A percentile compares a stretch with the other conserved stretches of the same genome.
These are phyloP conservation scores for Eremophila alpestris DNA, from an alignment of 2,797 vertebrate species.

Conservation along the genomic window DNA sequence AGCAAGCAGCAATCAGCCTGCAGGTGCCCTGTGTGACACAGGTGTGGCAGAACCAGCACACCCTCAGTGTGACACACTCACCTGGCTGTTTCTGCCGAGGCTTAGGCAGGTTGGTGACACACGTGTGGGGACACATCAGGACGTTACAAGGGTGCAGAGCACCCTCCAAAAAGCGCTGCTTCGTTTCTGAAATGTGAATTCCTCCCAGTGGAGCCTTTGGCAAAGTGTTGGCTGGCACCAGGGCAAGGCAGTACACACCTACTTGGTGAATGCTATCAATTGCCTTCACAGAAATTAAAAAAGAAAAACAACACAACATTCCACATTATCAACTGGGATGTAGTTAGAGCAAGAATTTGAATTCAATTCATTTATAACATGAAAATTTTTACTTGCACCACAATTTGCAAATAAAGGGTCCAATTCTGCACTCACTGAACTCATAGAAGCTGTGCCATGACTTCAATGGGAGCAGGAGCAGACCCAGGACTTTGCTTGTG, in stretches of 20 bases:
- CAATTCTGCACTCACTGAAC: slow-evolving; percentile 70
- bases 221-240: slow-evolving; percentile 95
- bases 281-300: slow-evolving; percentile 76
- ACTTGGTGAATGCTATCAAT: slow-evolving; percentile 98
- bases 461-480: slow-evolving; percentile 68
- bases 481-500: slow-evolving; percentile 57
- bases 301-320: neutral
- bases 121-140: slow-evolving; percentile 95
- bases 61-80: slow-evolving; percentile 20
- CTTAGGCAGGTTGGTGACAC: slow-evolving; percentile 94
- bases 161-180: slow-evolving; percentile 94
- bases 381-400: slow-evolving; percentile 53
- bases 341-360: neutral
- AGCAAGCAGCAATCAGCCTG: neutral
- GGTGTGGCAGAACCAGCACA: neutral
- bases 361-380: slow-evolving; percentile 35
- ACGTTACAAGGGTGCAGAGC: slow-evolving; percentile 93
- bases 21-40: rapidly evolving
- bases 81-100: slow-evolving; percentile 95
- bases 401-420: slow-evolving; percentile 64
- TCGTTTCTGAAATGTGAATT: slow-evolving; percentile 95
- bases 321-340: neutral
- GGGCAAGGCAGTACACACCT: slow-evolving; percentile 92
- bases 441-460: slow-evolving; percentile 67
- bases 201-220: slow-evolving; percentile 94